phyloP scores from a whole-genome alignment of 2,888 invertebrate species.

The Chydorus sphaericus region DNA sequence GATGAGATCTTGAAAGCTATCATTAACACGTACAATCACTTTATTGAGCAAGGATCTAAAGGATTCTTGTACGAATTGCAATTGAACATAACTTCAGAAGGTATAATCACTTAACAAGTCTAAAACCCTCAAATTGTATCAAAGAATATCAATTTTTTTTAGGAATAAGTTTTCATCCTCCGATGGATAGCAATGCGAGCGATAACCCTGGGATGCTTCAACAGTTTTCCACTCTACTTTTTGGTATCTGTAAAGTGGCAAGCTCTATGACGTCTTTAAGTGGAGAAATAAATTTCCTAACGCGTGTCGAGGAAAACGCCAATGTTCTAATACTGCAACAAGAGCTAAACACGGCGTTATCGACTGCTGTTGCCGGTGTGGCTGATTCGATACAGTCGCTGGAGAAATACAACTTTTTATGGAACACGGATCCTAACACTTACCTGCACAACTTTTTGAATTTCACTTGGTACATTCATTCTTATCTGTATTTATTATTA shows the following conservation, averaged over 20 bases:
- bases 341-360: neutral
- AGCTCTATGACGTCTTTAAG: neutral
- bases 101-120: too few relatives aligned
- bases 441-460: slow-evolving; percentile 74
- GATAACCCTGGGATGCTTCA: neutral
- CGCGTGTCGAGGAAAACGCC: neutral
- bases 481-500: too few relatives aligned
- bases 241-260: neutral
- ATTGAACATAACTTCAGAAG: neutral
- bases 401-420: slow-evolving; percentile 59
- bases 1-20: slow-evolving; percentile 2
- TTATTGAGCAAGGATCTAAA: neutral
- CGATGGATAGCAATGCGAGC: neutral
- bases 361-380: neutral
- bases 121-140: too few relatives aligned
- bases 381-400: slow-evolving; percentile 18
- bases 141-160: too few relatives aligned
- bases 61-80: neutral
- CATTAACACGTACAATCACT: neutral
- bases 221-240: neutral
- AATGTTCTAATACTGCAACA: neutral
- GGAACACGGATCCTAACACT: slow-evolving; percentile 75
- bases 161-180: neutral
- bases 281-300: neutral
- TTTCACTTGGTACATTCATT: too few relatives aligned